These are phyloP conservation scores for Amia ocellicauda DNA, from an alignment of 2,113 vertebrate species.

Conservation along the genomic window DNA sequence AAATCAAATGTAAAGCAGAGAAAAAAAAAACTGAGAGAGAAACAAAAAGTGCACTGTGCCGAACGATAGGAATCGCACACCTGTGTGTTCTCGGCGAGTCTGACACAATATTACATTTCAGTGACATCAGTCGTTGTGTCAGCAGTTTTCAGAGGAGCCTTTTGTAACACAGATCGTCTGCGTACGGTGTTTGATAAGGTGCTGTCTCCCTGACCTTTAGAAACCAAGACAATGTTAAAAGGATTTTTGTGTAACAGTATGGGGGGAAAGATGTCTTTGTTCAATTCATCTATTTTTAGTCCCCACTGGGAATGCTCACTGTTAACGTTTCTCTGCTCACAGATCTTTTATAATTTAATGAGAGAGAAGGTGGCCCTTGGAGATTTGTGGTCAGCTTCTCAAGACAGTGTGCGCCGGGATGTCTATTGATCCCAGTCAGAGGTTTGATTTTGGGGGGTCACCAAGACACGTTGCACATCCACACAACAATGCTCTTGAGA, in stretches of 20 bases:
- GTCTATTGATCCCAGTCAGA: constrained; percentile 60
- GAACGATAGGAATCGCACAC: constrained; percentile 8
- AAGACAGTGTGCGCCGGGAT: constrained; percentile 41
- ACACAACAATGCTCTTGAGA: too few species aligned
- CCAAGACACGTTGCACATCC: constrained; percentile 40
- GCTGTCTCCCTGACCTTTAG: constrained; percentile 36
- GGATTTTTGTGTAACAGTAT: constrained; percentile 62
- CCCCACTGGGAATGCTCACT: constrained; percentile 41
- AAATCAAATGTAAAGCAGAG: constrained; percentile 29
- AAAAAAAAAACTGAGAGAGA: too few species aligned
- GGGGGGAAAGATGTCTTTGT: constrained; percentile 44
- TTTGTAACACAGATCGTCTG: constrained; percentile 31
- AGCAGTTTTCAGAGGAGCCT: constrained; percentile 38
- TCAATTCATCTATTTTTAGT: constrained; percentile 62
- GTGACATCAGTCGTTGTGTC: constrained; percentile 44
- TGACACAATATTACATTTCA: constrained; percentile 17
- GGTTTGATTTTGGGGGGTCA: constrained; percentile 63
- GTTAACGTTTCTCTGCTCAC: constrained; percentile 57
- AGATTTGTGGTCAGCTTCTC: constrained; percentile 56
- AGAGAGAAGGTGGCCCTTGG: constrained; percentile 44
- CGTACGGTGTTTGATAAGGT: constrained; percentile 24
- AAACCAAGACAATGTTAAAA: constrained; percentile 56
- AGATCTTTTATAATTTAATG: constrained; percentile 71
- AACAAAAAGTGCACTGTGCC: not conserved
- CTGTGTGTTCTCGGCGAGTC: constrained; percentile 23